These are phyloP conservation scores for Vollenhovia emeryi DNA, from an alignment of 1,140 invertebrate genomes.

Conservation along the genomic window DNA sequence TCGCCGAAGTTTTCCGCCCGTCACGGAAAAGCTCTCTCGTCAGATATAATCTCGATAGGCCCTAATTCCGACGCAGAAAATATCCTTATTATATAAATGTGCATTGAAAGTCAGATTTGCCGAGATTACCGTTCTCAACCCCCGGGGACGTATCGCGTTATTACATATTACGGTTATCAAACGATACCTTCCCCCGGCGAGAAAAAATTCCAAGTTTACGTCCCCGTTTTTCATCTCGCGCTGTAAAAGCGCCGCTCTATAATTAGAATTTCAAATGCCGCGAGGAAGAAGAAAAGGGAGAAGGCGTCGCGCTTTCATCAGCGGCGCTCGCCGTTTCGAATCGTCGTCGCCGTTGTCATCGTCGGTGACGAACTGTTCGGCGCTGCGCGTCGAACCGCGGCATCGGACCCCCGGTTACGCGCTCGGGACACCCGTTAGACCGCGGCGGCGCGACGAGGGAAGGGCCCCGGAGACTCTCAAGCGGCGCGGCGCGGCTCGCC, in stretches of 20 bases:
- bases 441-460: constrained; percentile 58
- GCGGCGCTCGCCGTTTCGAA: not conserved
- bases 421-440: constrained; percentile 73
- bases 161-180: constrained; percentile 1
- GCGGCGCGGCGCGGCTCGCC: constrained; percentile 72
- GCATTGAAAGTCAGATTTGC: not conserved
- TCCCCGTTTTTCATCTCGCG: constrained; percentile 27
- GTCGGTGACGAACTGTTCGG: not conserved
- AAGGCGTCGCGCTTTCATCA: constrained; percentile 3
- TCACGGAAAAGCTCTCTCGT: not conserved
- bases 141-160: not conserved
- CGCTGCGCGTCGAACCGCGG: not conserved
- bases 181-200: not conserved
- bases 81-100: not conserved
- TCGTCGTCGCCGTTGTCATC: not conserved
- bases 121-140: not conserved
- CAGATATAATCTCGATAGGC: not conserved
- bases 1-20: not conserved
- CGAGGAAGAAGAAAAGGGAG: not conserved
- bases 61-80: not conserved
- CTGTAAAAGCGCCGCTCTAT: constrained; percentile 17
- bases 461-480: constrained; percentile 73
- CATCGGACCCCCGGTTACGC: constrained; percentile 28
- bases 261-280: constrained; percentile 44
- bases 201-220: not conserved